A percentile compares a stretch with the other conserved stretches of the same genome.
Conservation (phyloP, 2,797 vertebrate genomes). For the Helostoma temminkii region DNA sequence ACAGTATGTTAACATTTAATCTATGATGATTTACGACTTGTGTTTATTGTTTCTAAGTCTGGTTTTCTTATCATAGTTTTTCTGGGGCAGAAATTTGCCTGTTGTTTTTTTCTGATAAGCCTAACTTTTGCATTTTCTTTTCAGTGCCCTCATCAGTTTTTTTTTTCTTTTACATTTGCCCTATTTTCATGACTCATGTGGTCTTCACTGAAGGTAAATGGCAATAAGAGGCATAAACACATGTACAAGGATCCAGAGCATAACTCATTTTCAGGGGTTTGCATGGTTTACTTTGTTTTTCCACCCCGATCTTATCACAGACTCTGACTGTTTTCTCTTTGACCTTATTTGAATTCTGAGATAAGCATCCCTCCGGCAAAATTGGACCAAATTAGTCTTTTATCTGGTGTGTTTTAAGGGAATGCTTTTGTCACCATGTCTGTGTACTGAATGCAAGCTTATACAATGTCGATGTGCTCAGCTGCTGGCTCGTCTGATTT, state of each 20-base stretch:
- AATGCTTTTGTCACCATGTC: constrained; percentile 74
- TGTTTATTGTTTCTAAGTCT: constrained; percentile 73
- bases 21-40: constrained; percentile 76
- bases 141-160: constrained; percentile 77
- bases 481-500: constrained; percentile 55
- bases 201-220: constrained; percentile 74
- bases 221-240: constrained; percentile 69
- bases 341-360: constrained; percentile 83
- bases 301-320: constrained; percentile 71
- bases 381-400: constrained; percentile 83
- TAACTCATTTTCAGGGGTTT: constrained; percentile 71
- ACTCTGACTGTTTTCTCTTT: constrained; percentile 71
- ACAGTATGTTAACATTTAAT: constrained; percentile 68
- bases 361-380: constrained; percentile 80
- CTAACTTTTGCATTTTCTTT: constrained; percentile 67
- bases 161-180: constrained; percentile 65
- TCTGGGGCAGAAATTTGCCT: constrained; percentile 57
- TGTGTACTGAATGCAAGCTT: constrained; percentile 57
- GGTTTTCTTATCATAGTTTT: constrained; percentile 67
- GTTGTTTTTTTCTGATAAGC: constrained; percentile 72
- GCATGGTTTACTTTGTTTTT: constrained; percentile 68
- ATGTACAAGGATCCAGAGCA: constrained; percentile 66
- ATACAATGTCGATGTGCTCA: constrained; percentile 55
- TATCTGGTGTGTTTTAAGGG: constrained; percentile 80
- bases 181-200: constrained; percentile 69